Conservation (phyloP, 2,797 vertebrate species). For the Lithobates pipiens region DNA sequence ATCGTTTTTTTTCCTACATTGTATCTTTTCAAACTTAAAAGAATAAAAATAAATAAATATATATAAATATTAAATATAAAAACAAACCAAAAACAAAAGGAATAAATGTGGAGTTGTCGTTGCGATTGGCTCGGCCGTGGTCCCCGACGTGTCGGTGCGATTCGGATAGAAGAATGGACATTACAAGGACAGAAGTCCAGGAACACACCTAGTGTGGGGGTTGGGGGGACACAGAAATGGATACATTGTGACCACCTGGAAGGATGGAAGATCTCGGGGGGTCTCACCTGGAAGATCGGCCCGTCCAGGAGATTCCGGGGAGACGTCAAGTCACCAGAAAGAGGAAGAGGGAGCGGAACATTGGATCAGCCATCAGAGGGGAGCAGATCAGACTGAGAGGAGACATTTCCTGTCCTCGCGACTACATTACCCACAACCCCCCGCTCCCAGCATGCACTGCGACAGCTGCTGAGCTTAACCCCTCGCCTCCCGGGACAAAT, state of each 20-base stretch:
- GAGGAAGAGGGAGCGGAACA: conserved; percentile 10
- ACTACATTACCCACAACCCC: conserved; percentile 56
- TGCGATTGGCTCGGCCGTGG: too few relatives aligned
- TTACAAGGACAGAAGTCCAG: background rate
- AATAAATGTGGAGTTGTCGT: too few relatives aligned
- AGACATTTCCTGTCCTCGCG: conserved; percentile 53
- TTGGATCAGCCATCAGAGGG: conserved; percentile 14
- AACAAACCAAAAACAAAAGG: too few relatives aligned
- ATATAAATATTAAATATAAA: too few relatives aligned
- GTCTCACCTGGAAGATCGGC: conserved; percentile 32
- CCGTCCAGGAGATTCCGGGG: background rate
- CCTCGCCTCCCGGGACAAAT: background rate
- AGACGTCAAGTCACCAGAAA: background rate
- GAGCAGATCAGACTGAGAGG: conserved; percentile 5
- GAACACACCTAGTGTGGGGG: background rate
- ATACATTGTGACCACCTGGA: background rate
- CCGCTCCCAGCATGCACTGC: conserved; percentile 46
- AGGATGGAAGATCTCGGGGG: too few relatives aligned
- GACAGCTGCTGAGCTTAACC: conserved; percentile 21
- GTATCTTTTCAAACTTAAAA: too few relatives aligned
- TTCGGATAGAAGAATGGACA: conserved; percentile 1
- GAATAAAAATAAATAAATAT: too few relatives aligned
- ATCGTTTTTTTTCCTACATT: too few relatives aligned
- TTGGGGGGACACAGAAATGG: background rate
- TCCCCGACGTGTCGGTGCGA: too few relatives aligned